These are phyloP conservation scores for Eristalinus aeneus DNA, from an alignment of 2,888 invertebrate species.

Conservation along the genomic window DNA sequence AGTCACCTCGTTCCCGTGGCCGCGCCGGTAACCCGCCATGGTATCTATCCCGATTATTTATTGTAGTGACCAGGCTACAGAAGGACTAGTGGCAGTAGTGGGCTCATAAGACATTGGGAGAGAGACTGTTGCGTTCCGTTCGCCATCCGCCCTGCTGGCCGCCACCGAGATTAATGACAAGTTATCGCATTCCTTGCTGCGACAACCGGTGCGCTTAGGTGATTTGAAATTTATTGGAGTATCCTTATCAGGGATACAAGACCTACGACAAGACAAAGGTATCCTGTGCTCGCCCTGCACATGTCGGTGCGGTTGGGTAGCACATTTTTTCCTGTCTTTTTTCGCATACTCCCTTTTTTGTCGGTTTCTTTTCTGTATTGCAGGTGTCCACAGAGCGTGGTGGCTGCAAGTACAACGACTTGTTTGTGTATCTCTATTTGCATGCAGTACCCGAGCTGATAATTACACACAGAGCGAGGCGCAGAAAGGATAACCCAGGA, in stretches of 20 bases:
- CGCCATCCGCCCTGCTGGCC: not conserved
- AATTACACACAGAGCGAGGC: slow-evolving; percentile 18
- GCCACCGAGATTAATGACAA: slow-evolving; percentile 51
- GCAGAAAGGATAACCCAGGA: slow-evolving; percentile 5
- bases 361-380: not conserved
- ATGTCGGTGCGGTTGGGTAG: slow-evolving; percentile 2
- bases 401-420: not conserved
- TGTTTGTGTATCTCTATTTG: slow-evolving; percentile 26
- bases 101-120: slow-evolving; percentile 8
- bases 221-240: slow-evolving; percentile 65
- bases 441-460: slow-evolving; percentile 37
- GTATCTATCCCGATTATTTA: slow-evolving; percentile 56
- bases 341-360: not conserved
- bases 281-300: slow-evolving; percentile 36
- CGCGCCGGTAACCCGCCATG: not conserved
- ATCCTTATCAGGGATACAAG: slow-evolving; percentile 60
- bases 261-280: slow-evolving; percentile 59
- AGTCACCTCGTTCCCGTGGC: not conserved
- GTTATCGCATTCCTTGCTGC: slow-evolving; percentile 66
- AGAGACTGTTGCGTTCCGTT: slow-evolving; percentile 44
- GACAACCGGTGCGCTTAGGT: slow-evolving; percentile 66
- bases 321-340: not conserved
- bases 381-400: not conserved
- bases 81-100: slow-evolving; percentile 14
- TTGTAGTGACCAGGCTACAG: slow-evolving; percentile 55